Evolutionary conservation across 2,888 invertebrate genomes (phyloP).

Genomic region (Chydorus sphaericus): DNA sequence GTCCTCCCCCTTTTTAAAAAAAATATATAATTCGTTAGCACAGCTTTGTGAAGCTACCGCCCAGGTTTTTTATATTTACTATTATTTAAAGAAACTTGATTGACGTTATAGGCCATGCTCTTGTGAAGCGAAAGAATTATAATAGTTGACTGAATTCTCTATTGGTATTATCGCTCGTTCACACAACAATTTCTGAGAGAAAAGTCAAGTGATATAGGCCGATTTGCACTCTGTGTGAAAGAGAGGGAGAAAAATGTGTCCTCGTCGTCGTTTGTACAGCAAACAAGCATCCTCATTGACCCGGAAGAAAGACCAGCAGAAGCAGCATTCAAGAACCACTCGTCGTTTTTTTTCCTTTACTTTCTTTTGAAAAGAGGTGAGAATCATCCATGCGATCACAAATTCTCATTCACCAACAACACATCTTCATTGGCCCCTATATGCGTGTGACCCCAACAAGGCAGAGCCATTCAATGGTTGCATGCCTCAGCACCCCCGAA

Average conservation of each 20-base stretch:
- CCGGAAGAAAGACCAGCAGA: conserved; percentile 1
- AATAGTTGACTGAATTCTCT: no score
- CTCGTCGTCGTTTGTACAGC: conserved; percentile 1
- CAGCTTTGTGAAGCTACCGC: no score
- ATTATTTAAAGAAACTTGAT: no score
- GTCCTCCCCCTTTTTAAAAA: no score
- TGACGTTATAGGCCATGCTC: no score
- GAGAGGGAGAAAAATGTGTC: neutral
- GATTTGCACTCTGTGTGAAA: neutral
- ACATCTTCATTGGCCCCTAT: neutral
- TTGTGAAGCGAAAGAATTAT: no score
- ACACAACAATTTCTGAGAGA: neutral
- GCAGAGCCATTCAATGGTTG: neutral
- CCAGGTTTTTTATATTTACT: no score
- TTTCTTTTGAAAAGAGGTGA: neutral
- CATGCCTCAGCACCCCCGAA: conserved; percentile 2
- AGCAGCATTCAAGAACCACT: neutral
- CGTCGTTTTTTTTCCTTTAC: neutral
- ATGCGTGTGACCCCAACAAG: neutral
- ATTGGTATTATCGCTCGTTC: no score
- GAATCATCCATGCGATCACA: neutral
- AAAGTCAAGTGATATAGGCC: conserved; percentile 4
- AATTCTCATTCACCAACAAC: neutral
- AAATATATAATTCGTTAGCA: no score
- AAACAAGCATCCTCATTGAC: neutral